A percentile compares a stretch with the other conserved stretches of the same genome.
These are phyloP conservation scores for Caretta caretta DNA, from an alignment of 2,113 vertebrate species.

Conservation along the genomic window DNA sequence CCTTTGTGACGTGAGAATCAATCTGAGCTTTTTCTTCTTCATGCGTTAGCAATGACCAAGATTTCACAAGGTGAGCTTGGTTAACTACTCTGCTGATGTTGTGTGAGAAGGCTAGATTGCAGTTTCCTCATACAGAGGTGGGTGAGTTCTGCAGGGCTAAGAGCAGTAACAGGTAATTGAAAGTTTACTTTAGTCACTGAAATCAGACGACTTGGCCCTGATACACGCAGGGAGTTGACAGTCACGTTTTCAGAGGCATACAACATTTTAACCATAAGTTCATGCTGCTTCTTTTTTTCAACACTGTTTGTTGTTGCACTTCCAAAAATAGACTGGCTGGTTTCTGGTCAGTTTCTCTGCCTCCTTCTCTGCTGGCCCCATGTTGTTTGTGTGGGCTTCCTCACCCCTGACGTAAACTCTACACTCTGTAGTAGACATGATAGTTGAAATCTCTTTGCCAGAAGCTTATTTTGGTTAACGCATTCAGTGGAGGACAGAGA, in stretches of 20 bases:
- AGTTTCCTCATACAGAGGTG: background rate
- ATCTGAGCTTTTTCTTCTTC: background rate
- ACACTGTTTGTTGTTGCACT: background rate
- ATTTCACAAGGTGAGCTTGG: background rate
- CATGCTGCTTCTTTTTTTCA: background rate
- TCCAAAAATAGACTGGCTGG: background rate
- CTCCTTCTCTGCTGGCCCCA: background rate
- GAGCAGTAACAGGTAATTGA: too few species aligned
- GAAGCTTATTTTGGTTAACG: background rate
- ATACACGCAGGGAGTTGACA: background rate
- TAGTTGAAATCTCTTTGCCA: background rate
- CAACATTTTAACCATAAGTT: background rate
- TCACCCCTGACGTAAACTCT: background rate
- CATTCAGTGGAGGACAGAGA: background rate
- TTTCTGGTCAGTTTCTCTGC: background rate
- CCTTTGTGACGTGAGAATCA: background rate
- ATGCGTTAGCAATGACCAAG: background rate
- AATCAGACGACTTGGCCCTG: background rate
- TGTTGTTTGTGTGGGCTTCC: background rate
- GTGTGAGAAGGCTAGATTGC: background rate
- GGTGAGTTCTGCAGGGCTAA: background rate
- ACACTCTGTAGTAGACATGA: background rate
- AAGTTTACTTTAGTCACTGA: background rate
- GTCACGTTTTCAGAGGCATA: background rate
- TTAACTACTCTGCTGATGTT: background rate